Percentiles rank a stretch among this genome's conserved stretches.
These are phyloP conservation scores for Dicycla oo DNA, from an alignment of 2,888 invertebrate genomes.

Conservation along the genomic window DNA sequence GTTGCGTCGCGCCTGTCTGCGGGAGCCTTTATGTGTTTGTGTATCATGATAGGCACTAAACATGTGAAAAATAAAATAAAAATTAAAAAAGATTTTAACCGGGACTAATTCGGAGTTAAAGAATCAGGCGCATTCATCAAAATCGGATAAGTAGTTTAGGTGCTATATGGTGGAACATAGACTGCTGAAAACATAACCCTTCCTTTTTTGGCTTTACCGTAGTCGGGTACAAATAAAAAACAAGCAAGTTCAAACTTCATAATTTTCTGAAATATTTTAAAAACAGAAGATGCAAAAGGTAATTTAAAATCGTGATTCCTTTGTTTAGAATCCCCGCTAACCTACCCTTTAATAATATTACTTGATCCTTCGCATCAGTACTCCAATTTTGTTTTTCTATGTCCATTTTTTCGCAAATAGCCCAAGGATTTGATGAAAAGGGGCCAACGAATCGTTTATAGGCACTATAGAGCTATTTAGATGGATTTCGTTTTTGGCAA, in stretches of 20 bases:
- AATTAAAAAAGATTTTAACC: too few relatives aligned
- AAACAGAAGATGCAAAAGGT: background rate
- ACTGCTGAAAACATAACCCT: too few relatives aligned
- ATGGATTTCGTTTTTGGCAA: slow-evolving; percentile 53
- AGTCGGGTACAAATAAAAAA: too few relatives aligned
- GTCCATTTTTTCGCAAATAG: slow-evolving; percentile 46
- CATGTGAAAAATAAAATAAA: too few relatives aligned
- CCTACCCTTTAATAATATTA: slow-evolving; percentile 12
- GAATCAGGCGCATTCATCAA: background rate
- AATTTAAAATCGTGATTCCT: background rate
- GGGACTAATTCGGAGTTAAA: background rate
- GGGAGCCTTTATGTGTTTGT: background rate
- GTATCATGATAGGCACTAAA: background rate
- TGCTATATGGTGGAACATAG: too few relatives aligned
- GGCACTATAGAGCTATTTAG: slow-evolving; percentile 44
- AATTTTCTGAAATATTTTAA: background rate
- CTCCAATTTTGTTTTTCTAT: slow-evolving; percentile 20
- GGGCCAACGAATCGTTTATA: slow-evolving; percentile 48
- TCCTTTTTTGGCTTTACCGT: too few relatives aligned
- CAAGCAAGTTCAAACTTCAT: too few relatives aligned
- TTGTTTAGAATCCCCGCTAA: background rate
- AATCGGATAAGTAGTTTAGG: too few relatives aligned
- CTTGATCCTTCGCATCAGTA: slow-evolving; percentile 36
- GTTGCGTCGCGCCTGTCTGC: too few relatives aligned
- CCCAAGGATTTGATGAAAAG: slow-evolving; percentile 54